Evolutionary conservation across 2,113 vertebrate genomes (phyloP), one percentile per base, ranked within the genome.

Genomic region (Catharus fuscescens): DNA sequence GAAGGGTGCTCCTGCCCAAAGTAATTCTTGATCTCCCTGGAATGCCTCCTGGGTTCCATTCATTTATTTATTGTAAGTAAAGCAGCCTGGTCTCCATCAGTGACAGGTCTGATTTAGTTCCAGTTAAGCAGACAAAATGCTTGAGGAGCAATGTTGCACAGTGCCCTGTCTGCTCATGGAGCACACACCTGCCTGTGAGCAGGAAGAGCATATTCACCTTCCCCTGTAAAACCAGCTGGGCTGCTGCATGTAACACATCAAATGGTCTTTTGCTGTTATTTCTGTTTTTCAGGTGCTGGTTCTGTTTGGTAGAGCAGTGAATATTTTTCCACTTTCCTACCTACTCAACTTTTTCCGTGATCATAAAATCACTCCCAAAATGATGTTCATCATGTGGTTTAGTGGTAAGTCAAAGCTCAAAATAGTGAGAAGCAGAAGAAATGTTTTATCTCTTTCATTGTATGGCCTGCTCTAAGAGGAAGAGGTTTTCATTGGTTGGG

Each of bases 331-430:
- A 0, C 98, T 99, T 40, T 99, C 99, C 28, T 99, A 99, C 97
- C 97, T 99, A 69, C 98, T 99, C 80, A 99, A 99, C 97, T 99
- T 99, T 93, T 99, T 99, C 98, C 98, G 99, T n/a, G 99, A 99
- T 84, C 99, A 99, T 95, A 99, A 99, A 96, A 99, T 99, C 97
- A 99, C 98, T 2, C 99, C 99, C 4, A 99, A 99, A 96, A 99
- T 99, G 99, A 99, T 99, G 99, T 99, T 99, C 96, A 99, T 99
- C 97, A 99, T 99, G 99, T 99, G 99, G 99, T 99, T 99, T 88
- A 99, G 99, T 44, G 99, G 99, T 99, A 96, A 99, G 99, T 96
- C 45, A n/a, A 47, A 60, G 29, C 47, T 61, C 25, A 42, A 23
- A 44, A 17, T 44, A 38, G 1, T 2, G 29, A 76, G 19, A 76